Conservation (phyloP, 2,888 invertebrate genomes). For the Coleophora deauratella region DNA sequence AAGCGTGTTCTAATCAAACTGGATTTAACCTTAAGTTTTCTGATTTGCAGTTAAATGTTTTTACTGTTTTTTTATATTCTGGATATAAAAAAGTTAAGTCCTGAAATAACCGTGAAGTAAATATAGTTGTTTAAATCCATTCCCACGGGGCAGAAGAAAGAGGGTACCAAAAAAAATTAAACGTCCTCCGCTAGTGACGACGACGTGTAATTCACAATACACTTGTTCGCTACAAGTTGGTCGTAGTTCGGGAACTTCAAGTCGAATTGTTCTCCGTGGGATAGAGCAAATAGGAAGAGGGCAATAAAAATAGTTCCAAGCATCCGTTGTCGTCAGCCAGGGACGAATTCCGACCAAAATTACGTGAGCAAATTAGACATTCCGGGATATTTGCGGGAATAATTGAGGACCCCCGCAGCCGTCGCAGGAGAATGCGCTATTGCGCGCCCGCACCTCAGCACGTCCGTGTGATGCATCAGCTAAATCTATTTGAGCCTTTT, state of each 20-base stretch:
- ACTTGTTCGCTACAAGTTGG: constrained; percentile 54
- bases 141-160: constrained; percentile 39
- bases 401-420: constrained; percentile 46
- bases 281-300: constrained; percentile 64
- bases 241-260: constrained; percentile 53
- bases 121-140: constrained; percentile 25
- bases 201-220: constrained; percentile 66
- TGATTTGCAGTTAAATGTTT: too few relatives aligned
- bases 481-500: too few relatives aligned
- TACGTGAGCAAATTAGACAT: constrained; percentile 73
- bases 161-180: constrained; percentile 7
- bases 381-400: constrained; percentile 62
- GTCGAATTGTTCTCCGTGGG: constrained; percentile 63
- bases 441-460: constrained; percentile 7
- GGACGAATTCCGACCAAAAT: constrained; percentile 67
- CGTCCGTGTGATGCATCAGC: constrained; percentile 11
- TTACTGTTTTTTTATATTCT: too few relatives aligned
- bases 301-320: constrained; percentile 70
- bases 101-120: constrained; percentile 22
- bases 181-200: constrained; percentile 19
- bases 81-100: too few relatives aligned
- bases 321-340: constrained; percentile 44
- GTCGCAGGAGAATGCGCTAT: constrained; percentile 7
- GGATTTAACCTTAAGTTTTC: too few relatives aligned
- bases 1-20: too few relatives aligned